phyloP scores from a whole-genome alignment of 2,797 vertebrate species.

The Diceros bicornis region DNA sequence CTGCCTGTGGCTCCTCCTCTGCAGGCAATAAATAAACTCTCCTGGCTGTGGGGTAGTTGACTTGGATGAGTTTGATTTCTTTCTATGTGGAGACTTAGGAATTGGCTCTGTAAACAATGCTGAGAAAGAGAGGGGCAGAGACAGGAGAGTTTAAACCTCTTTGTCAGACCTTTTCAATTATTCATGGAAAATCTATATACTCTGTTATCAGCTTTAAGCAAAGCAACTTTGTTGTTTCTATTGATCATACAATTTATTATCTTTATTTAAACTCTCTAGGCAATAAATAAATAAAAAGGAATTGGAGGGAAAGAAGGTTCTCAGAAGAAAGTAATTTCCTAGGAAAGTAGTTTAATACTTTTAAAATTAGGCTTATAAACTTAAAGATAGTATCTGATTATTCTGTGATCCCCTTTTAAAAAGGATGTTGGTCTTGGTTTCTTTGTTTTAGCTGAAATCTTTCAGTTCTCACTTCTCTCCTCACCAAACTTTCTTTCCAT shows the following conservation, averaged over 20 bases:
- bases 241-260: conserved; percentile 85
- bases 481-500: conserved; percentile 16
- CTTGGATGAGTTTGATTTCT: conserved; percentile 18
- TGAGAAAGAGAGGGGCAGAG: conserved; percentile 69
- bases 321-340: conserved; percentile 53
- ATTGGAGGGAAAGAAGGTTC: conserved; percentile 66
- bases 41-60: not conserved
- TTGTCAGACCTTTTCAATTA: conserved; percentile 78
- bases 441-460: conserved; percentile 49
- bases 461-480: not conserved
- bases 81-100: not conserved
- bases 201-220: conserved; percentile 81
- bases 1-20: not conserved
- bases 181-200: conserved; percentile 75
- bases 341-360: conserved; percentile 78
- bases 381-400: conserved; percentile 72
- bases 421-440: conserved; percentile 17
- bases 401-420: conserved; percentile 36
- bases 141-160: conserved; percentile 72
- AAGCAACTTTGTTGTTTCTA: conserved; percentile 81
- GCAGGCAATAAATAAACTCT: conserved; percentile 16
- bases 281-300: conserved; percentile 82
- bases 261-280: conserved; percentile 80
- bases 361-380: conserved; percentile 75
- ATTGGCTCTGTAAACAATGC: conserved; percentile 67